Percentiles rank a stretch among this genome's conserved stretches.
These are phyloP conservation scores for Paradoxurus hermaphroditus DNA, from an alignment of 2,113 vertebrate species.

Conservation along the genomic window DNA sequence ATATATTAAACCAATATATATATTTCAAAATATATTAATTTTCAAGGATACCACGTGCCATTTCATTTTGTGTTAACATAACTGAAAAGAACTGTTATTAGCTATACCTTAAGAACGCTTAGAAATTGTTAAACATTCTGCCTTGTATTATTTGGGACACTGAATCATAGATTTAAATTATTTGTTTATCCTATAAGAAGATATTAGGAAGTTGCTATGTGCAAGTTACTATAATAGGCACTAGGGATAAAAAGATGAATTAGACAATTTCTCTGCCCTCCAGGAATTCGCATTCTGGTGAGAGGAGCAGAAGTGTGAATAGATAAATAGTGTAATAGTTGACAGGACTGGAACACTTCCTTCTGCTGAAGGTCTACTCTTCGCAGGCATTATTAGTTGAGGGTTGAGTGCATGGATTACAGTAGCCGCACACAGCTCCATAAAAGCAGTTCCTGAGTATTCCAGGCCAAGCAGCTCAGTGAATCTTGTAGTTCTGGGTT, in stretches of 20 bases:
- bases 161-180: neutral
- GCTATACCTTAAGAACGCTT: slow-evolving; percentile 44
- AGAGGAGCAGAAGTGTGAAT: neutral
- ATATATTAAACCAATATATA: neutral
- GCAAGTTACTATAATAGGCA: neutral
- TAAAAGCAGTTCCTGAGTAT: neutral
- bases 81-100: slow-evolving; percentile 37
- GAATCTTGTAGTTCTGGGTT: neutral
- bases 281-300: slow-evolving; percentile 29
- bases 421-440: neutral
- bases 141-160: slow-evolving; percentile 32
- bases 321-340: neutral
- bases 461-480: neutral
- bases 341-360: neutral
- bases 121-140: slow-evolving; percentile 25
- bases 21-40: slow-evolving; percentile 30
- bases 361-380: neutral
- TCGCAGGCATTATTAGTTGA: neutral
- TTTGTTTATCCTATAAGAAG: neutral
- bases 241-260: slow-evolving; percentile 13
- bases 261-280: neutral
- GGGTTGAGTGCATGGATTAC: rapidly evolving
- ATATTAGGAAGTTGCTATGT: neutral
- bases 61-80: slow-evolving; percentile 46
- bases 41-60: slow-evolving; percentile 40